phyloP scores from a whole-genome alignment of 2,113 vertebrate genomes.

The Daubentonia madagascariensis region DNA sequence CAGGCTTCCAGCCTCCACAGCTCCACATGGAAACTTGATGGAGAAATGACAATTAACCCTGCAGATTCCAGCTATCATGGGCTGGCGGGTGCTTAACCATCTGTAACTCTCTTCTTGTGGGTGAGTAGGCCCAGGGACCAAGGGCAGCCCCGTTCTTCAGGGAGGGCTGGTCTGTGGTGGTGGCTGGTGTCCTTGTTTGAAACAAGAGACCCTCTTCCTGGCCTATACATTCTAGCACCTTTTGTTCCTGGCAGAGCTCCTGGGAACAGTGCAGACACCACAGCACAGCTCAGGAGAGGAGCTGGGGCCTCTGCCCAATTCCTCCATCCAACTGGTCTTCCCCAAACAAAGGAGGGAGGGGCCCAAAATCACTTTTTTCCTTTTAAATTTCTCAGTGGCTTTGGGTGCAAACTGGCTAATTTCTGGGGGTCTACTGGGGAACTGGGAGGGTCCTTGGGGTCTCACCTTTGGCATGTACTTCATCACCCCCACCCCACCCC shows the following conservation, averaged over 20 bases:
- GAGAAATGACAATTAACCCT: background rate
- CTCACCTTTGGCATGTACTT: background rate
- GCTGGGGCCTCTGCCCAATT: background rate
- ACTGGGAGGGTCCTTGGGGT: background rate
- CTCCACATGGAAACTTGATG: background rate
- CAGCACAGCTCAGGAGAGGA: background rate
- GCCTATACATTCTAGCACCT: background rate
- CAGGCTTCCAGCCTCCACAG: rapidly evolving
- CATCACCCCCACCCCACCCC: background rate
- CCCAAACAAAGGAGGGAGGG: background rate
- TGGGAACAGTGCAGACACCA: background rate
- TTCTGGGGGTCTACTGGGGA: background rate
- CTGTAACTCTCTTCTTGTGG: background rate
- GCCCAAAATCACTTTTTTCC: background rate
- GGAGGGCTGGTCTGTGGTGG: background rate
- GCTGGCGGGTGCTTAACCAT: too few relatives aligned
- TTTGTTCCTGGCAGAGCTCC: background rate
- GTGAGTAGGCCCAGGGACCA: background rate
- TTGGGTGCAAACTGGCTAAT: background rate
- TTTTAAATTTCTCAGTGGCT: background rate
- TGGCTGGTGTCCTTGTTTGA: background rate
- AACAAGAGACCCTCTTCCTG: background rate
- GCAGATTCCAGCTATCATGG: background rate
- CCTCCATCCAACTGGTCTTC: background rate
- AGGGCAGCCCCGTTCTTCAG: background rate